A percentile compares a stretch with the other conserved stretches of the same genome.
Conservation (phyloP, 1,140 invertebrate genomes). For the Chrysoperla carnea region DNA sequence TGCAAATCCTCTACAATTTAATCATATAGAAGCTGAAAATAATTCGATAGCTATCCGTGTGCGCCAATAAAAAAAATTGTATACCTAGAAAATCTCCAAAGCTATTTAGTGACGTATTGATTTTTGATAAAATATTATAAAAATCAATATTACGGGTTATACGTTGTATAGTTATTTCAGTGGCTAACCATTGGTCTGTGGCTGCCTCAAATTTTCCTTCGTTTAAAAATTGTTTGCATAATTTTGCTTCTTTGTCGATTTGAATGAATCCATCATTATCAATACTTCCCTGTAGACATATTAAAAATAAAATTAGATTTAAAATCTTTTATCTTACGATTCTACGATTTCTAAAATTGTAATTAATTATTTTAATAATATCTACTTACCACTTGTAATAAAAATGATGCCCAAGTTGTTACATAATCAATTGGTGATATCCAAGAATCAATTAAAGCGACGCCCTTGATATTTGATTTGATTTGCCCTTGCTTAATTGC, state of each 20-base stretch:
- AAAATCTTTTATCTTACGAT: too few relatives aligned
- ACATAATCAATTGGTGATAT: constrained; percentile 69
- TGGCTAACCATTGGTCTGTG: constrained; percentile 39
- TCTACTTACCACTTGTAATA: constrained; percentile 43
- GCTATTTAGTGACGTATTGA: constrained; percentile 1
- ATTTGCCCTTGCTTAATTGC: constrained; percentile 43
- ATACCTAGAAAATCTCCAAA: neutral
- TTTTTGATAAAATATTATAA: constrained; percentile 56
- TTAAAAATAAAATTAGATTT: too few relatives aligned
- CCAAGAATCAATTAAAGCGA: constrained; percentile 73
- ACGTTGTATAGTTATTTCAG: constrained; percentile 35
- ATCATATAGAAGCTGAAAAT: too few relatives aligned
- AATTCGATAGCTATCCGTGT: too few relatives aligned
- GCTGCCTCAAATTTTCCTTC: constrained; percentile 33
- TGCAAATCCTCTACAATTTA: too few relatives aligned
- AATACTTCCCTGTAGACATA: constrained; percentile 33
- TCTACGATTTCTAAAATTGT: too few relatives aligned
- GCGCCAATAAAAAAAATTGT: too few relatives aligned
- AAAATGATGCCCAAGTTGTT: constrained; percentile 57
- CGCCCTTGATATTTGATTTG: constrained; percentile 50
- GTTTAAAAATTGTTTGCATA: constrained; percentile 31
- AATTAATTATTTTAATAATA: constrained; percentile 4
- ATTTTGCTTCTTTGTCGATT: constrained; percentile 28
- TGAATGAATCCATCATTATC: constrained; percentile 34
- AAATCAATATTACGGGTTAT: constrained; percentile 51